phyloP scores from a whole-genome alignment of 2,888 invertebrate genomes.

The Macropis europaea region DNA sequence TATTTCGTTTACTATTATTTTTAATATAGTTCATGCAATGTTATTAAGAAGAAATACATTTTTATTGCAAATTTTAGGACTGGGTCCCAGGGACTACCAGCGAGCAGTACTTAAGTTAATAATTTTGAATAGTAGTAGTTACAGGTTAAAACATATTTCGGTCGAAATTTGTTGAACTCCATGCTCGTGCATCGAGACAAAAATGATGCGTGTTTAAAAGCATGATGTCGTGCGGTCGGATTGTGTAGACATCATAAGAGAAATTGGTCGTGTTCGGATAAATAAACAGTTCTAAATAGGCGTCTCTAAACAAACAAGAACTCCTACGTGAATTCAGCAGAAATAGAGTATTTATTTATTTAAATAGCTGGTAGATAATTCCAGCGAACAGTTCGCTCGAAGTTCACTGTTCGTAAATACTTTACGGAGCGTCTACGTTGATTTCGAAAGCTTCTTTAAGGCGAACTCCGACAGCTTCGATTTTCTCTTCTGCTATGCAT shows the following conservation, averaged over 20 bases:
- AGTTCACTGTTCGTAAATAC: not conserved
- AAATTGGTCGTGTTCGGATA: conserved; percentile 25
- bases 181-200: not conserved
- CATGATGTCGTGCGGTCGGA: not conserved
- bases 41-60: too few relatives aligned
- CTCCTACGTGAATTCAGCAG: not conserved
- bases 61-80: too few relatives aligned
- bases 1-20: too few relatives aligned
- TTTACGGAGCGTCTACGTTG: not conserved
- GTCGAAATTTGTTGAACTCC: too few relatives aligned
- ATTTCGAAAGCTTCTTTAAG: too few relatives aligned
- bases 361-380: conserved; percentile 15
- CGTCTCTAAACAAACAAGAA: conserved; percentile 13
- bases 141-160: too few relatives aligned
- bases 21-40: too few relatives aligned
- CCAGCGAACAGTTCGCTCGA: not conserved
- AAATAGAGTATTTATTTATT: conserved; percentile 21
- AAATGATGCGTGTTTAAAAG: conserved; percentile 6
- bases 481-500: too few relatives aligned
- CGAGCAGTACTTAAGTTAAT: too few relatives aligned
- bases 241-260: conserved; percentile 13
- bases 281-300: conserved; percentile 15
- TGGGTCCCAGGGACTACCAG: too few relatives aligned
- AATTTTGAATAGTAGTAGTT: too few relatives aligned
- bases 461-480: too few relatives aligned